Evolutionary conservation across 2,113 vertebrate genomes (phyloP).

Genomic region (Puffinus mauretanicus): DNA sequence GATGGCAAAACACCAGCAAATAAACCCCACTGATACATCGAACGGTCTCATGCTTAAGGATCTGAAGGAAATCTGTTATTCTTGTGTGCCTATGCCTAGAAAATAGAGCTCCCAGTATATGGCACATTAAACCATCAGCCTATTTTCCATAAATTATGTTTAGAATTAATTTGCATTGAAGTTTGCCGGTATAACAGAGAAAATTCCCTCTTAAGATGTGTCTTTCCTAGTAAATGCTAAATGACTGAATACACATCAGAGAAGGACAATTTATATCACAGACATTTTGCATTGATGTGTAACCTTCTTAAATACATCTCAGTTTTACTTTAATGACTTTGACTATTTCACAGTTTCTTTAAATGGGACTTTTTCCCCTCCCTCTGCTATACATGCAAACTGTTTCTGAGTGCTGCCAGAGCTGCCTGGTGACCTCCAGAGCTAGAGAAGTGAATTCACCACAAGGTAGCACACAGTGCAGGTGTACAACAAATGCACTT

Average conservation of each 20-base stretch:
- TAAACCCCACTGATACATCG: not conserved
- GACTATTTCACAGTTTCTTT: not conserved
- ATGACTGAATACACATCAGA: not conserved
- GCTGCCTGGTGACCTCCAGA: not conserved
- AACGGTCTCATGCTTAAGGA: not conserved
- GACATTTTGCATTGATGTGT: not conserved
- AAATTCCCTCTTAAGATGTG: not conserved
- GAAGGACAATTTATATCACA: not conserved
- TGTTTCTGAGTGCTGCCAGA: not conserved
- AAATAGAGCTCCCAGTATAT: not conserved
- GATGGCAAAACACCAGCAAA: not conserved
- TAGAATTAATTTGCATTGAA: conserved; percentile 11
- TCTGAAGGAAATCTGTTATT: not conserved
- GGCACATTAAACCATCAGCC: conserved; percentile 2
- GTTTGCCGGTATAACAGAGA: not conserved
- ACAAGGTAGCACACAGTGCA: not conserved
- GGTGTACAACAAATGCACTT: not conserved
- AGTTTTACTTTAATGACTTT: not conserved
- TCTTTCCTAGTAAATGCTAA: not conserved
- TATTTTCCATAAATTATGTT: conserved; percentile 23
- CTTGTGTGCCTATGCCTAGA: not conserved
- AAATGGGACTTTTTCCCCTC: not conserved
- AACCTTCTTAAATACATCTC: not conserved
- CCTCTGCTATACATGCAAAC: not conserved
- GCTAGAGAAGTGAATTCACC: not conserved